Conservation (phyloP, 2,797 vertebrate genomes). For the Myripristis murdjan region DNA sequence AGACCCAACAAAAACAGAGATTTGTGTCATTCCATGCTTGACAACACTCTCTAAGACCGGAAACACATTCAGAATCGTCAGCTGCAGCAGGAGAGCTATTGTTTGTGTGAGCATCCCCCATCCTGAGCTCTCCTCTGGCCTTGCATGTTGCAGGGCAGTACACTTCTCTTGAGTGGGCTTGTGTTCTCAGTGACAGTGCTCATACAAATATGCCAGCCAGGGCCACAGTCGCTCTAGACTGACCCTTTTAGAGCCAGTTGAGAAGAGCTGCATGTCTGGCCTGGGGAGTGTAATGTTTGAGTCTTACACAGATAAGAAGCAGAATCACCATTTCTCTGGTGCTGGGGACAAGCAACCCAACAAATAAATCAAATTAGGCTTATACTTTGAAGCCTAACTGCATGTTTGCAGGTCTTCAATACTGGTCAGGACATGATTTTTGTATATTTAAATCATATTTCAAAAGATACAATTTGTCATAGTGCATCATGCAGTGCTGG, state of each 20-base stretch:
- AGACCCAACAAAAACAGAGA: no score
- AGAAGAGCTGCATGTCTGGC: neutral
- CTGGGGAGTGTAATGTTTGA: neutral
- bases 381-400: neutral
- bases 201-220: conserved; percentile 1
- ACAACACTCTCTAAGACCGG: no score
- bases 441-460: neutral
- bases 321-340: neutral
- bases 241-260: neutral
- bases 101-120: neutral
- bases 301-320: neutral
- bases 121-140: neutral
- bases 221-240: conserved; percentile 1
- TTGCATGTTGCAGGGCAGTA: neutral
- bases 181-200: conserved; percentile 1
- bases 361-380: neutral
- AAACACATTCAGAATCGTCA: no score
- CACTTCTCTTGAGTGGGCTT: neutral
- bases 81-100: no score
- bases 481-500: no score
- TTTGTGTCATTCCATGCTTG: no score
- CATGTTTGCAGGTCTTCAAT: neutral
- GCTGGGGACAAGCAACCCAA: no score
- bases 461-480: no score
- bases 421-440: neutral